Conservation (phyloP, 2,113 vertebrate genomes). For the Cyanoliseus patagonus region DNA sequence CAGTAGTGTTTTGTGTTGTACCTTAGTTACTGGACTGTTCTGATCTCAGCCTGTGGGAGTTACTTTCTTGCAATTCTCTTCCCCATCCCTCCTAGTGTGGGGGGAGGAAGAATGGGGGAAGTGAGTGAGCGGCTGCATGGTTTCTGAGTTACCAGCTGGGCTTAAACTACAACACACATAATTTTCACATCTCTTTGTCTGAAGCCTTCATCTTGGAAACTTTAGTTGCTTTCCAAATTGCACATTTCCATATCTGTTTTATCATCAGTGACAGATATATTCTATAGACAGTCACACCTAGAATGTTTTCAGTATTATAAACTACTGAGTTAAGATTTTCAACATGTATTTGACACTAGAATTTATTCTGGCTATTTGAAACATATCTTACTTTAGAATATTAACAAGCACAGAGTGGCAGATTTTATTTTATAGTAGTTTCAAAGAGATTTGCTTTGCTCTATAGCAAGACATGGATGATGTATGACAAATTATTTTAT, state of each 20-base stretch:
- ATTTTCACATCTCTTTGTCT: neutral
- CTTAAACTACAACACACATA: neutral
- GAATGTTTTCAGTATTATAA: neutral
- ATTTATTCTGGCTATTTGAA: neutral
- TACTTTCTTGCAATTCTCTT: neutral
- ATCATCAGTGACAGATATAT: neutral
- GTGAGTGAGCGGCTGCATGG: fast-evolving
- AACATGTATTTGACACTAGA: neutral
- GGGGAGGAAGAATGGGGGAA: neutral
- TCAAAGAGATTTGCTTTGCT: neutral
- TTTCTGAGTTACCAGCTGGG: neutral
- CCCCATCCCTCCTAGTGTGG: neutral
- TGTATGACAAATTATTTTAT: neutral
- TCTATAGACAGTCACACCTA: neutral
- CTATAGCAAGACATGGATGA: neutral
- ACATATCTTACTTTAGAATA: neutral
- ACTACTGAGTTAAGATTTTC: neutral
- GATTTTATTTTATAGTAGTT: neutral
- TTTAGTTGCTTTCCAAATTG: neutral
- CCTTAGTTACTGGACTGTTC: neutral
- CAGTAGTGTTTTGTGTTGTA: neutral
- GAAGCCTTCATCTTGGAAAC: neutral
- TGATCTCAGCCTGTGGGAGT: neutral
- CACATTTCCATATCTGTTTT: neutral
- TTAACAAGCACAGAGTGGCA: neutral